phyloP scores from a whole-genome alignment of 2,888 invertebrate species.

The Synergus laeviventris region DNA sequence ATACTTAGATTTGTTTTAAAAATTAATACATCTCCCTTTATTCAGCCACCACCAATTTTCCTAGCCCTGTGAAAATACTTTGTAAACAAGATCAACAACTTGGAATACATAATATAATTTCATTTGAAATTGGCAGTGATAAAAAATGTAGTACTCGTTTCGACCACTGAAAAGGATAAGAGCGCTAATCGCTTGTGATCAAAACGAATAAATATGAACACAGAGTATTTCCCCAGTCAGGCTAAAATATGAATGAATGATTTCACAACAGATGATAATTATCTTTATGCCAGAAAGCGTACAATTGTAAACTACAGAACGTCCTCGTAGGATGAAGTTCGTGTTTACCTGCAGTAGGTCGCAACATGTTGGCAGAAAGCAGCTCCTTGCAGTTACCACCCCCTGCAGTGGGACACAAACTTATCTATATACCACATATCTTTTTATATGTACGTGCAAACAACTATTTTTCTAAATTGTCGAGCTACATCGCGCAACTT shows the following conservation, averaged over 20 bases:
- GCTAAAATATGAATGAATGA: slow-evolving; percentile 22
- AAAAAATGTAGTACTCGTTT: background rate
- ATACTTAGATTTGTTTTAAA: background rate
- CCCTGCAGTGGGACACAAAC: slow-evolving; percentile 77
- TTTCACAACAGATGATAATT: slow-evolving; percentile 12
- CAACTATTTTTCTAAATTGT: slow-evolving; percentile 63
- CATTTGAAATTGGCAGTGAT: background rate
- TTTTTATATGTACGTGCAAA: slow-evolving; percentile 64
- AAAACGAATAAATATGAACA: slow-evolving; percentile 4
- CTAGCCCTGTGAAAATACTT: slow-evolving; percentile 16
- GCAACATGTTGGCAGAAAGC: slow-evolving; percentile 75
- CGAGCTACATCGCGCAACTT: slow-evolving; percentile 58
- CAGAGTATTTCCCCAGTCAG: slow-evolving; percentile 15
- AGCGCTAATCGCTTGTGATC: slow-evolving; percentile 31
- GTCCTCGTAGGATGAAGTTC: slow-evolving; percentile 75
- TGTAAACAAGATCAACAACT: background rate
- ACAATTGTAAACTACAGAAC: slow-evolving; percentile 72
- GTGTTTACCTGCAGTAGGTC: slow-evolving; percentile 76
- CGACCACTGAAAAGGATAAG: slow-evolving; percentile 4
- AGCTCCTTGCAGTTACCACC: slow-evolving; percentile 76
- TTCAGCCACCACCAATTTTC: background rate
- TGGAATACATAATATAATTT: background rate
- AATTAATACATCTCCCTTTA: slow-evolving; percentile 24
- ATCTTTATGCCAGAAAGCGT: slow-evolving; percentile 70
- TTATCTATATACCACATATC: slow-evolving; percentile 75